Conservation (phyloP, 2,888 invertebrate species). For the Glaucopsyche alexis region DNA sequence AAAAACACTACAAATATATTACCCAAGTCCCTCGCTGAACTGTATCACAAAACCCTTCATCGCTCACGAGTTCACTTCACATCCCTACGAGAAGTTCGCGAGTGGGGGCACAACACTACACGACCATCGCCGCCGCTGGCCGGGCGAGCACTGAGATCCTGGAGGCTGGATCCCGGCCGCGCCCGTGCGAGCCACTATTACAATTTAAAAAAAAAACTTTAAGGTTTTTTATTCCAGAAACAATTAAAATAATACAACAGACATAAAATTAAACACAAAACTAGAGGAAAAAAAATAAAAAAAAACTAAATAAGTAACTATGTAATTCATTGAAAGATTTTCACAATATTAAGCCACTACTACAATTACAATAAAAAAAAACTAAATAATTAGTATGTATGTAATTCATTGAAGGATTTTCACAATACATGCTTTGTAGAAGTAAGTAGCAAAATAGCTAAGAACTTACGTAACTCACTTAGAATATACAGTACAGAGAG, state of each 20-base stretch:
- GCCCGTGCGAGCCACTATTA: slow-evolving; percentile 39
- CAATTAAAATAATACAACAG: no score
- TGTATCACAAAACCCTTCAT: slow-evolving; percentile 32
- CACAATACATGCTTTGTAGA: no score
- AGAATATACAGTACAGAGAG: no score
- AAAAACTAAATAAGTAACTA: no score
- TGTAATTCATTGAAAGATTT: no score
- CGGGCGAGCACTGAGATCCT: slow-evolving; percentile 55
- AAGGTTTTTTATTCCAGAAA: no score
- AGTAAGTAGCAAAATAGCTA: no score
- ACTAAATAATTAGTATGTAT: background rate
- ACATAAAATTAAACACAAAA: no score
- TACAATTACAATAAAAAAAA: background rate
- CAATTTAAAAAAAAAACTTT: background rate
- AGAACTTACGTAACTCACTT: no score
- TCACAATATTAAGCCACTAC: no score
- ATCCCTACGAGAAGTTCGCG: slow-evolving; percentile 48
- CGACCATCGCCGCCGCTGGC: slow-evolving; percentile 47
- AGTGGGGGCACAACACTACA: slow-evolving; percentile 34
- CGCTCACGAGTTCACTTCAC: slow-evolving; percentile 51
- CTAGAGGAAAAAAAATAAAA: no score
- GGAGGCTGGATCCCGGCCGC: slow-evolving; percentile 46
- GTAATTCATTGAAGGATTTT: background rate
- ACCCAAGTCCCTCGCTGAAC: background rate
- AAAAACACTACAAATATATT: background rate